Evolutionary conservation across 2,888 invertebrate genomes (phyloP).

Genomic region (Ormyrus pomaceus): DNA sequence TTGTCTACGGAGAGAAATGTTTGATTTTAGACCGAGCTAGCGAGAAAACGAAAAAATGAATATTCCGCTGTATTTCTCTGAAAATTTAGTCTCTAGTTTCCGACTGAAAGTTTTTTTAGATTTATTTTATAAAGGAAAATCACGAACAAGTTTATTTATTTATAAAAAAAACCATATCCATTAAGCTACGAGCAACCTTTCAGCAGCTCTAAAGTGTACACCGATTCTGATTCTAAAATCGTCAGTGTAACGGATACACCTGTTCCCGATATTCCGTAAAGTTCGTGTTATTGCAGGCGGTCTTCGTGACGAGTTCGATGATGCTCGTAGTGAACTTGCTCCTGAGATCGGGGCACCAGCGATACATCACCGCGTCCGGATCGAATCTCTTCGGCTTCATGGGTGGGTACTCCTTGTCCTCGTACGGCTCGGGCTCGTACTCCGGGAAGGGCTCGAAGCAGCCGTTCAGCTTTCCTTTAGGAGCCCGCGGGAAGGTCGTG

Average conservation of each 20-base stretch:
- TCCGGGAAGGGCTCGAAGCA: constrained; percentile 73
- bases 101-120: too few species aligned
- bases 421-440: constrained; percentile 64
- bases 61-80: too few species aligned
- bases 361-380: neutral
- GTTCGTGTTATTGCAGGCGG: constrained; percentile 67
- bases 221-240: too few species aligned
- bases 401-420: neutral
- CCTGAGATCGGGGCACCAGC: constrained; percentile 45
- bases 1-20: too few species aligned
- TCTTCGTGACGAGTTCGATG: constrained; percentile 65
- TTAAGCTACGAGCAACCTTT: too few species aligned
- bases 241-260: constrained; percentile 61
- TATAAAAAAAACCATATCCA: too few species aligned
- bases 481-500: constrained; percentile 67
- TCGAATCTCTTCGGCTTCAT: neutral
- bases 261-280: constrained; percentile 63
- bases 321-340: constrained; percentile 67
- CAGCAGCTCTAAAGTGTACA: too few species aligned
- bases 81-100: too few species aligned
- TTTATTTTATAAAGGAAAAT: too few species aligned
- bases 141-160: too few species aligned
- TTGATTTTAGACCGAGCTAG: too few species aligned
- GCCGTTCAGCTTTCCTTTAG: constrained; percentile 72
- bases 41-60: too few species aligned